Base-by-base conservation (phyloP, 2,888 invertebrate species). In the Cheilosia soror region DNA sequence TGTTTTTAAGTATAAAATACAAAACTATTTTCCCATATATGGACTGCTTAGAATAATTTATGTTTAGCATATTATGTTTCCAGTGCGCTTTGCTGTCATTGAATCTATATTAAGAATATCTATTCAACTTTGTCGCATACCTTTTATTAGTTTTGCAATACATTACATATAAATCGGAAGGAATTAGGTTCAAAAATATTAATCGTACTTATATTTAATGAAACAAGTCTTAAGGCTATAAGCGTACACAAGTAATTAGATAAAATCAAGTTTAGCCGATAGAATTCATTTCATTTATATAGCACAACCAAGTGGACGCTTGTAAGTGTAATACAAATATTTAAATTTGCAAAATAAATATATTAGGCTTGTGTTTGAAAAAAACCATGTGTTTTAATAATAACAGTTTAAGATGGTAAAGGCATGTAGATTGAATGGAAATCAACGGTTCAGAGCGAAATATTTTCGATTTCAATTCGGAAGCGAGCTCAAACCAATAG, bases 201-300 rank as follows among this genome's bases (percentile, higher is more conserved):
- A 63, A 44, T 78, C 78, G 83, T 79, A 83, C 83, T 83, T 83
- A 83, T 68, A 78, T 31, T 62, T 63, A 55, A 57, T 29, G n/a
- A 60, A 47, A 33, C 77, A 65, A 37, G 11, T 9, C 4, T 20
- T 60, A 78, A 49, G 29, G 73, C 72, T 83, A 63, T 27, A 83
- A 83, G 73, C 66, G 53, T 72, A 78, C 72, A 72, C 66, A 83
- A 66, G 69, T 44, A 76, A 71, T 44, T 72, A 72, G 25, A 62
- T 55, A 2, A 13, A 27, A 60, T 78, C 72, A 66, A 62, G 68
- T 55, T 31, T 47, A 72, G 51, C 53, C 7, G 65, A 49, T 58
- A 53, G 66, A 55, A 51, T 83, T 55, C 49, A 79, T 55, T 51
- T 58, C n/a, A 66, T 71, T 47, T 72, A 72, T 49, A n/a, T 57